Base-by-base conservation (phyloP, 2,113 vertebrate species). In the Leucopsar rothschildi region DNA sequence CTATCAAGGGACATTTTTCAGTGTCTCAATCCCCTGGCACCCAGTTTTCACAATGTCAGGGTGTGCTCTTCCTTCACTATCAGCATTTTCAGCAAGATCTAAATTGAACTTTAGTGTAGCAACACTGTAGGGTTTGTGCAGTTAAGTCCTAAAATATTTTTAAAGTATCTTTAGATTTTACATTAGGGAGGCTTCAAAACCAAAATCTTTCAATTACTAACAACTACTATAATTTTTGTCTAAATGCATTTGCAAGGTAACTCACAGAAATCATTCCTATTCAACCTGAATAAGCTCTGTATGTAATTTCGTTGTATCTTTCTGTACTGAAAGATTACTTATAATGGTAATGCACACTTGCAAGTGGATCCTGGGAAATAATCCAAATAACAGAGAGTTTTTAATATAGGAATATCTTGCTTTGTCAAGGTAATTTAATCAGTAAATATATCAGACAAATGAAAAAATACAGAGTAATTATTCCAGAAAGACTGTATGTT, bases 401-500 rank as follows among this genome's bases (percentile, higher is more conserved):
- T 66, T 66, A 40, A 69, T 47, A 56, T 10, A 64, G 33, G 24
- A 84, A 29, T 71, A 86, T 79, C 53, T 78, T 79, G 53, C 44
- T 85, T 86, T 82, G 33, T 85, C 42, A 77, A 57, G 42, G 52
- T 94, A 93, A 93, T 90, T 86, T 63, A 59, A 84, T 90, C 50
- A 80, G 8, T 11, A 88, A 92, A 88, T 29, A 22, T 20, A 83
- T 11, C 60, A 83, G 28, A 44, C 72, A 92, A 86, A 19, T 16
- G 14, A 73, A 96, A 90, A 92, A 71, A 83, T 52, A 73, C 14
- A 73, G 61, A 65, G 23, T 55, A 88, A 86, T 77, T 73, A 86
- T 28, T 85, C 65, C 70, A 86, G 52, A 16, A 55, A 90, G 66
- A 85, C 47, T 21, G 27, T 45, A 39, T 78, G 64, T 52, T 83